These are phyloP conservation scores for Tetropium fuscum DNA, from an alignment of 2,888 invertebrate species.

Conservation along the genomic window DNA sequence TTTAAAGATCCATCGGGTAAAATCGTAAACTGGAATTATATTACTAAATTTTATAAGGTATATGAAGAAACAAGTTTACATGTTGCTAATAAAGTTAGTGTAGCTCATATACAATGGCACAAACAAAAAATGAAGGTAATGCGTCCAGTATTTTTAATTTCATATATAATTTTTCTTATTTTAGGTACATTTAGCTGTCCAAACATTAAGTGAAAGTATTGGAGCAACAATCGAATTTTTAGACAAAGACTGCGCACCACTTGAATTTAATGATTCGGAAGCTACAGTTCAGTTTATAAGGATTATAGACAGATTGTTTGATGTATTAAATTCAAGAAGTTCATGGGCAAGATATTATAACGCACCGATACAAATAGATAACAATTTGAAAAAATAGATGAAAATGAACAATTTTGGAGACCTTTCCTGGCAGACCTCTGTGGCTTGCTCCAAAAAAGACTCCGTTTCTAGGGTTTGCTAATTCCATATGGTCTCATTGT, in stretches of 20 bases:
- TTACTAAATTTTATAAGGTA: background rate
- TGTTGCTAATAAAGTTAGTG: conserved; percentile 7
- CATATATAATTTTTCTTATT: conserved; percentile 2
- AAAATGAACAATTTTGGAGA: conserved; percentile 3
- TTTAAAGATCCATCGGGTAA: background rate
- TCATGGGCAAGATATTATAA: conserved; percentile 10
- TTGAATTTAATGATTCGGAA: background rate
- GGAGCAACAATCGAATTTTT: conserved; percentile 11
- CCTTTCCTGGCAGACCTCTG: conserved; percentile 4
- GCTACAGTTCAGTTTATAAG: background rate
- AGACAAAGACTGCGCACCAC: background rate
- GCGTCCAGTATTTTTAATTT: background rate
- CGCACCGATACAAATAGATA: conserved; percentile 3
- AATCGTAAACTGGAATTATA: background rate
- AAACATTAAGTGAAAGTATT: conserved; percentile 12
- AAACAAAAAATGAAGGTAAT: conserved; percentile 20
- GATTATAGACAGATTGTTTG: conserved; percentile 3
- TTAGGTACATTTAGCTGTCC: conserved; percentile 16
- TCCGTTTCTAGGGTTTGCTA: conserved; percentile 18
- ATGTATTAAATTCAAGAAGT: conserved; percentile 16
- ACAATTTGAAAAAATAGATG: conserved; percentile 12
- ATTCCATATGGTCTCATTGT: conserved; percentile 14
- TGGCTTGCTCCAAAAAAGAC: conserved; percentile 20
- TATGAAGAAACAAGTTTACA: conserved; percentile 10
- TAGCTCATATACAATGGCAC: conserved; percentile 6